Conservation (phyloP, 2,888 invertebrate genomes). For the Geotrupes spiniger region DNA sequence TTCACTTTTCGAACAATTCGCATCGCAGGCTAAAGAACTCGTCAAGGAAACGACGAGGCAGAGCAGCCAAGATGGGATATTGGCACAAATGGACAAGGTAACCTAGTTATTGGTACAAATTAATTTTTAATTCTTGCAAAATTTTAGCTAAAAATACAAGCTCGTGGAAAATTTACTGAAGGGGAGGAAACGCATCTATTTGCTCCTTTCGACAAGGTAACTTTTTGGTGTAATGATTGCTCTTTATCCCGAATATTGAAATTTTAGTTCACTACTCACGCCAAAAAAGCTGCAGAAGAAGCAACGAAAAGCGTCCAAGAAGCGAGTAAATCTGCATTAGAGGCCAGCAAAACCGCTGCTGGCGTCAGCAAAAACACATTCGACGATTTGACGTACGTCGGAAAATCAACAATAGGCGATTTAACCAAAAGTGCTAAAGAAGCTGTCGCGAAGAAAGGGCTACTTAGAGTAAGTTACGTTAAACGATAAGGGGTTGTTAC, state of each 20-base stretch:
- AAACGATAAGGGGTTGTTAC: not conserved
- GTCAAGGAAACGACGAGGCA: slow-evolving; percentile 85
- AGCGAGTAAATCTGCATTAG: slow-evolving; percentile 79
- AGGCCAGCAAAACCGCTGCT: slow-evolving; percentile 84
- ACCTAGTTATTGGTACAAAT: slow-evolving; percentile 8
- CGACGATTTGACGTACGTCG: slow-evolving; percentile 84
- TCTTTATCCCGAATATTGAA: slow-evolving; percentile 14
- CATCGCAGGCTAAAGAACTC: slow-evolving; percentile 84
- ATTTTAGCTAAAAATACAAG: slow-evolving; percentile 59
- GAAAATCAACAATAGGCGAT: slow-evolving; percentile 87
- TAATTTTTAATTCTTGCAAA: not conserved
- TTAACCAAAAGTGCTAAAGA: slow-evolving; percentile 90
- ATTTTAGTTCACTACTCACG: slow-evolving; percentile 74
- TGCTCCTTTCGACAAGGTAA: slow-evolving; percentile 81
- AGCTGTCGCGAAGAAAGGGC: slow-evolving; percentile 79
- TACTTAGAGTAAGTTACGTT: slow-evolving; percentile 64
- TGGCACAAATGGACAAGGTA: slow-evolving; percentile 90
- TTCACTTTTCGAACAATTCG: slow-evolving; percentile 83
- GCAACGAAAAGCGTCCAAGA: slow-evolving; percentile 79
- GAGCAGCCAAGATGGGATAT: slow-evolving; percentile 82
- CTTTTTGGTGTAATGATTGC: slow-evolving; percentile 25
- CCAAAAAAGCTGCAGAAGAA: slow-evolving; percentile 83
- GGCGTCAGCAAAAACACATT: slow-evolving; percentile 85
- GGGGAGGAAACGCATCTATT: slow-evolving; percentile 73
- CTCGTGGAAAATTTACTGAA: slow-evolving; percentile 58